These are phyloP conservation scores for Polydesmus complanatus DNA, from an alignment of 2,888 invertebrate species.

Conservation along the genomic window DNA sequence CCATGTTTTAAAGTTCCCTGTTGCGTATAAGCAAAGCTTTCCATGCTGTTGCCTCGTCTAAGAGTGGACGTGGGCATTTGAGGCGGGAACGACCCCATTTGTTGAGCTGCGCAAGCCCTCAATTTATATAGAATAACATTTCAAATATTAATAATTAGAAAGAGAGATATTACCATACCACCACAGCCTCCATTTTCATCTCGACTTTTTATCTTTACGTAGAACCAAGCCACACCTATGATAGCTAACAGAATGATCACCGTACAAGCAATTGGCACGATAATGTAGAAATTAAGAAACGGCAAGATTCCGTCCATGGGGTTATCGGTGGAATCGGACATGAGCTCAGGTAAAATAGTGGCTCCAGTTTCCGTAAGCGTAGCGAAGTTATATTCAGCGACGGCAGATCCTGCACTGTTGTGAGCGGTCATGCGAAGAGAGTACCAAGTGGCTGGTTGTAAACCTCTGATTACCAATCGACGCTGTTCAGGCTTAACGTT, in stretches of 20 bases:
- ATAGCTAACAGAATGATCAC: not conserved
- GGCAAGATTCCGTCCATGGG: not conserved
- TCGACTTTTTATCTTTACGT: not conserved
- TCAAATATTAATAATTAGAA: not conserved
- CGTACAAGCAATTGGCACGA: not conserved
- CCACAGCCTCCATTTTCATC: not conserved
- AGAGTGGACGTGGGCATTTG: not conserved
- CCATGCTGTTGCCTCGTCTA: not conserved
- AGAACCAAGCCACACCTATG: not conserved
- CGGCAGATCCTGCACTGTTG: conserved; percentile 32
- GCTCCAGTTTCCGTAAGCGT: conserved; percentile 30
- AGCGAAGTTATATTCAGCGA: conserved; percentile 29
- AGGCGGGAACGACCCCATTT: not conserved
- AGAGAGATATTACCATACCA: not conserved
- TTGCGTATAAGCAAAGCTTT: not conserved
- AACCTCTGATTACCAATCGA: conserved; percentile 23
- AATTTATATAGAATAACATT: not conserved
- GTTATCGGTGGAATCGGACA: not conserved
- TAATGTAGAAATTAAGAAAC: not conserved
- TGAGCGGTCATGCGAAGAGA: conserved; percentile 31
- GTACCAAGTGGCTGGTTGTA: conserved; percentile 33
- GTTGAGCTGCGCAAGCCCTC: not conserved
- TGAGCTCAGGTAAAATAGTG: conserved; percentile 13
- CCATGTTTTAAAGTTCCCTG: not conserved
- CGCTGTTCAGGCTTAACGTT: conserved; percentile 17